Base-by-base conservation (phyloP, 2,113 vertebrate genomes). In the Microcebus murinus region DNA sequence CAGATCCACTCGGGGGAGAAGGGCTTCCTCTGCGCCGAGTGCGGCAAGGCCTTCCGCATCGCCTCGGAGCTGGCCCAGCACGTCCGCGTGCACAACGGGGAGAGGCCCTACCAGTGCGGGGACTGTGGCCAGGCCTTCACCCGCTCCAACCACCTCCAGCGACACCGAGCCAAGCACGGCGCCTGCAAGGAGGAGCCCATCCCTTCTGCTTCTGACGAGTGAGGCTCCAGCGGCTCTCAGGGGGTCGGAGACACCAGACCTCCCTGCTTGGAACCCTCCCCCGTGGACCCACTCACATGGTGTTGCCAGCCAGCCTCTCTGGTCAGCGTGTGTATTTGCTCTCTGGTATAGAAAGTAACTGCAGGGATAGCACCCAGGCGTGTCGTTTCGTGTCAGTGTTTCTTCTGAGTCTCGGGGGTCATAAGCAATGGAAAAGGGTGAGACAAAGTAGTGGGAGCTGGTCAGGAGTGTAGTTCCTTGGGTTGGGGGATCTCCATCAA, bases 221-320 rank as follows among this genome's bases (percentile, higher is more conserved):
- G 96, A 96, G 10, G 70, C 27, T 45, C 55, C 6, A 1, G 9
- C 1, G 1, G 63, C 59, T 42, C 18, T 39, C 10, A 4, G 77
- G 45, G 50, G 21, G 98, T 98, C 0, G 73, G 98, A 90, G 97
- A 98, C 18, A 97, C 21, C 39, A 48, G 4, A 90, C 73, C 98
- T 98, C 89, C 57, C 92, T 0, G 87, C 98, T 18, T 98, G 98
- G 92, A 81, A 95, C 84, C 27, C 57, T 52, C 70, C 0, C 42
- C 1, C 9, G 8, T 1, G 27, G 36, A 4, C 76, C 27, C 7
- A 7, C 17, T 21, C 29, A 5, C 18, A 0, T 15, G 68, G 3
- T 17, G 8, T 23, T 34, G 52, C 68, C 79, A 59, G 52, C 20
- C 57, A 14, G 48, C 23, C 20, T 42, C 25, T 13, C 52, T 4